Evolutionary conservation across 2,888 invertebrate species (phyloP).

Genomic region (Sinelater perroti): DNA sequence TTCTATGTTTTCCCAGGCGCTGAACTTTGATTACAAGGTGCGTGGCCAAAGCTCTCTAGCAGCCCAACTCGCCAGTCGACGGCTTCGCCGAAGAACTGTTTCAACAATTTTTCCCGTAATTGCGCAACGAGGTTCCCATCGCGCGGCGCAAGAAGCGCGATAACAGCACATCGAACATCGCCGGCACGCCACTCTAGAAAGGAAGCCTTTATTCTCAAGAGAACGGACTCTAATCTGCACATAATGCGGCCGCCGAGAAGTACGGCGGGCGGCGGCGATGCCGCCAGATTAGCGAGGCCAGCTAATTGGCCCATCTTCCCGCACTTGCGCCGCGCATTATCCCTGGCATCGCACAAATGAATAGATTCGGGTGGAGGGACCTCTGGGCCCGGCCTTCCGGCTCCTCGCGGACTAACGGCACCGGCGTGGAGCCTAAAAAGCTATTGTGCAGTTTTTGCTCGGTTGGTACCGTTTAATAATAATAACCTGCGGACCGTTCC

Average conservation of each 20-base stretch:
- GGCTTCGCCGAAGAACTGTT: no score
- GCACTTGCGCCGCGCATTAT: conserved; percentile 1
- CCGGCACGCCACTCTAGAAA: conserved; percentile 29
- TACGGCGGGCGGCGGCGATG: no score
- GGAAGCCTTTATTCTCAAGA: conserved; percentile 41
- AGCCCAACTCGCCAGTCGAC: no score
- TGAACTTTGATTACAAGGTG: no score
- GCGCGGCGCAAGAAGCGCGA: conserved; percentile 9
- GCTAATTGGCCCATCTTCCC: no score
- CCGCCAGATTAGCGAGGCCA: no score
- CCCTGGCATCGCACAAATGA: neutral
- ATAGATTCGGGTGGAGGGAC: conserved; percentile 3
- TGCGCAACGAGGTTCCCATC: conserved; percentile 17
- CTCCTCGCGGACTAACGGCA: no score
- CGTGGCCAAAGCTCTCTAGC: no score
- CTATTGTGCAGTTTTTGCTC: conserved; percentile 28
- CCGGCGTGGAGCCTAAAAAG: conserved; percentile 23
- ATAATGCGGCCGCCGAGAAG: no score
- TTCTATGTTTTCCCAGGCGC: no score
- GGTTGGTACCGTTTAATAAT: conserved; percentile 35
- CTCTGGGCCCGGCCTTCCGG: no score
- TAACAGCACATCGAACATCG: conserved; percentile 19
- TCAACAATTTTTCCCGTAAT: conserved; percentile 3
- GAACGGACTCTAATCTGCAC: conserved; percentile 36
- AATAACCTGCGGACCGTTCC: conserved; percentile 27